A percentile compares a stretch with the other conserved stretches of the same genome.
Evolutionary conservation across 2,797 vertebrate genomes (phyloP).

Genomic region (Diplodus sargus): DNA sequence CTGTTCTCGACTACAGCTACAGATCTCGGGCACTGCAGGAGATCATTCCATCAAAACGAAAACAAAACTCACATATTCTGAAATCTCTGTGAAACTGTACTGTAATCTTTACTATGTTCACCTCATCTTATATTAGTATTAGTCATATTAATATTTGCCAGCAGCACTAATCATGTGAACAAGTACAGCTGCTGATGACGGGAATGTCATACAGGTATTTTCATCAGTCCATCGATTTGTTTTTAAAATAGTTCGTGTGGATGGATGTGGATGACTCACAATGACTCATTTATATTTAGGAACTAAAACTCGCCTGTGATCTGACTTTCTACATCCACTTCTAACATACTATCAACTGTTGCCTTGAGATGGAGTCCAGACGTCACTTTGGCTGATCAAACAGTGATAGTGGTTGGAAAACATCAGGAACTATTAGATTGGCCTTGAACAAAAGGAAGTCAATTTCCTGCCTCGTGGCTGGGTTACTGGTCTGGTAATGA

Average conservation of each 20-base stretch:
- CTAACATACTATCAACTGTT: neutral
- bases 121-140: neutral
- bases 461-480: constrained; percentile 55
- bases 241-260: too few relatives aligned
- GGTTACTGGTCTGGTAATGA: constrained; percentile 46
- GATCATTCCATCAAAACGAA: too few relatives aligned
- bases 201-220: neutral
- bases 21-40: too few relatives aligned
- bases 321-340: neutral
- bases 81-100: neutral
- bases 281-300: neutral
- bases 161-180: neutral
- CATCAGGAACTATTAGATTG: constrained; percentile 22
- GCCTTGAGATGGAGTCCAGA: constrained; percentile 21
- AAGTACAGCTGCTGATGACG: neutral
- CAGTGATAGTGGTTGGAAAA: constrained; percentile 27
- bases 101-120: neutral
- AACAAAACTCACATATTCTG: too few relatives aligned
- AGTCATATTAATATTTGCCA: neutral
- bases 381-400: constrained; percentile 38
- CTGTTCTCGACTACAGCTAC: too few relatives aligned
- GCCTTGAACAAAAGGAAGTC: constrained; percentile 41
- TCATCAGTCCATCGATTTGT: too few relatives aligned
- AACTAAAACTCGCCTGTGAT: neutral
- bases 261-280: neutral